Base-by-base conservation (phyloP, 1,140 invertebrate species). In the Sitophilus oryzae region DNA sequence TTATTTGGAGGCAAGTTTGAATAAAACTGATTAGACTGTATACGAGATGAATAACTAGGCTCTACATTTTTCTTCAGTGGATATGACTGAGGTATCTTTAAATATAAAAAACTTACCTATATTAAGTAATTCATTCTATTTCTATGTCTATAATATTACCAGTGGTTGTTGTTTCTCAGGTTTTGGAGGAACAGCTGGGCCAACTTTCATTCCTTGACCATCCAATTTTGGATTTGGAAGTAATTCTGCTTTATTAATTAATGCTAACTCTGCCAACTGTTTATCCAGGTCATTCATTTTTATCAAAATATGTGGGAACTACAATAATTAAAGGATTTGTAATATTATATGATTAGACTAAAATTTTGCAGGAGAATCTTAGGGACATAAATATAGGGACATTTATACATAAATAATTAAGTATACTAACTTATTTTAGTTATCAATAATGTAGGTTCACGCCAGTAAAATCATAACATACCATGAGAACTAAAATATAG, bases 111-210 rank as follows among this genome's bases (percentile, higher is more conserved):
- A n/a, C 16, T 19, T 18, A 25, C 16, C 11, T 15, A 37, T 30
- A 18, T 15, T 37, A 14, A 76, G 72, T 58, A 74, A 75, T 36
- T 52, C 9, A 20, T 21, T 10, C 5, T 10, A 51, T 41, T 51
- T 16, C 2, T 35, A 15, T 42, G 1, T n/a, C 6, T 35, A n/a
- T 36, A 19, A 15, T 42, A 15, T 53, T 71, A 84, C 82, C 77
- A 84, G 80, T n/a, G 83, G 83, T 59, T 78, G 75, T 65, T 82
- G 79, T 65, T 82, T 82, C 73, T 86, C 86, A 38, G 85, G 85
- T 71, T 88, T 88, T n/a, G 85, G 86, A 30, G 86, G 85, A 44
- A 88, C 81, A 41, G 84, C 83, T 48, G 86, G 86, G 52, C 82
- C 85, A 50, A 85, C 71, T 71, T 88, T 89, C 61, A 82, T 85